Evolutionary conservation across 1,140 invertebrate genomes (phyloP), one percentile per base, ranked within the genome.

Genomic region (Meloidogyne floridensis): DNA sequence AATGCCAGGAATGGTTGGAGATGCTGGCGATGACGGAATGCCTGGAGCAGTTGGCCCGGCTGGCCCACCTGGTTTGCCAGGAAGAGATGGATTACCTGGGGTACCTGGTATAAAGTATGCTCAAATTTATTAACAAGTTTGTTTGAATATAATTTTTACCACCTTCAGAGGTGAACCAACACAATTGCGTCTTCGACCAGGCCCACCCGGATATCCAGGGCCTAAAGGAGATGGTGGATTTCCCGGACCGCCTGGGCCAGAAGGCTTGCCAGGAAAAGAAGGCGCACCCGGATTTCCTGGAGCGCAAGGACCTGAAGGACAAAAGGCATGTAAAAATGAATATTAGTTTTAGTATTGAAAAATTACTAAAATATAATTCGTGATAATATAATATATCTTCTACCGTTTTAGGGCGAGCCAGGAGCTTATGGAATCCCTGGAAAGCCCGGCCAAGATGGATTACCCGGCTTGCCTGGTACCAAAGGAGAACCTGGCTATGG

Each of bases 261-360:
- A 82, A 82, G 81, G 81, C 72, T 15, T 74, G 2, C 81, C 81
- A 83, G 81, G 81, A 71, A 79, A 32, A 72, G 77, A 71, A 0
- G 70, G 70, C 43, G 20, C 42, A 5, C 32, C 74, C 9, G 59
- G 59, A n/a, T 15, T 77, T 77, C 75, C 75, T 15, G 75, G 75
- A 20, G 20, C 51, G 10, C 90, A 90, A 53, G 93, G 91, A 53
- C 82, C 83, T 9, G 84, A 85, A 72, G 91, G 91, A 69, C 80
- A 85, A 74, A 93, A 88, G 94, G 94, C 84, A 93, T 93, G 20
- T 13, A 59, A 32, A 20, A 32, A 32, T 32, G 18, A 70, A 69
- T 6, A 79, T 53, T 3, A 42, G 2, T 13, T 32, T 32, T 32
- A 32, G 32, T 32, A 32, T 32, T 32, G 32, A 32, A 32, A 32